Evolutionary conservation across 2,113 vertebrate species (phyloP), one percentile per base, ranked within the genome.

Genomic region (Oxyruncus cristatus): DNA sequence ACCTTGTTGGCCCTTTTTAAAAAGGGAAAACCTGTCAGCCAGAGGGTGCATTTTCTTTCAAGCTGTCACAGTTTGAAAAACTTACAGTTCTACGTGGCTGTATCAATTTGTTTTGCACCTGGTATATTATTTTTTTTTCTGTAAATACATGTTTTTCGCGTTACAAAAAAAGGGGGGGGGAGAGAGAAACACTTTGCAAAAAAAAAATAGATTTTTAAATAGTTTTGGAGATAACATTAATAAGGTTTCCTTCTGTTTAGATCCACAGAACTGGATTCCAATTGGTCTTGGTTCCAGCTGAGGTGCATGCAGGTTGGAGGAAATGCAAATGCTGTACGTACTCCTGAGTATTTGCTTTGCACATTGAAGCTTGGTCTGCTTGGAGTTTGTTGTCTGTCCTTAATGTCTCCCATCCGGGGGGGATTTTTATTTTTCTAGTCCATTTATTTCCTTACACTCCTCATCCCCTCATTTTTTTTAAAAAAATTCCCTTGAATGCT

Each of bases 281-380:
- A 99, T 82, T 99, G 99, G 99, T 99, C 99, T 12, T 99, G 99
- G 99, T 99, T 98, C 96, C 99, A 99, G 93, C 90, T 99, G 92
- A 98, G 99, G 37, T 99, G 99, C 94, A 99, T 99, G 99, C 99
- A 99, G 95, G 98, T 99, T 18, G 99, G 99, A 91, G 99, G 99
- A 81, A 99, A 99, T n/a, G 97, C 98, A 33, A 98, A 93, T 6
- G 99, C 99, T 42, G 99, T 99, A 97, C 95, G 99, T 99, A 63
- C 30, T 70, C 24, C 24, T 2, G 4, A 66, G 53, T 59, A 28
- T 88, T 95, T 85, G 39, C 33, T 62, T 89, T 81, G 61, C 44
- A 50, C 32, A 5, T 4, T 35, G 50, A 88, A 75, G 14, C 55
- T 66, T 59, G 66, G 42, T 70, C 72, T 59, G 9, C 49, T 50